Evolutionary conservation across 2,797 vertebrate species (phyloP).

Genomic region (Acanthurus tractus): DNA sequence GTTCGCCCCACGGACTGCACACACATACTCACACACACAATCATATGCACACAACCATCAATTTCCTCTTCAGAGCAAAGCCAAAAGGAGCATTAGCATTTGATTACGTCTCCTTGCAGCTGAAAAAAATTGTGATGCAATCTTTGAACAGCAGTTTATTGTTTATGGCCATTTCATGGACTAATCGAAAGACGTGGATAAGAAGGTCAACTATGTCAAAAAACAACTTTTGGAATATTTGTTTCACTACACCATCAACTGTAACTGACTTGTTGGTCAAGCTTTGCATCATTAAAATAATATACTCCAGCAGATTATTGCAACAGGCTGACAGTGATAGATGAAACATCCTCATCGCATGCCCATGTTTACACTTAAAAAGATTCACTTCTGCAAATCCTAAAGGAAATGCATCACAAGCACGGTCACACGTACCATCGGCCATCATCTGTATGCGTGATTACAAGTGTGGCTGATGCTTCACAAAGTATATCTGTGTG

Average conservation of each 20-base stretch:
- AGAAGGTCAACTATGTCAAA: neutral
- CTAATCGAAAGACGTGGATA: neutral
- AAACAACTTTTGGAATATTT: neutral
- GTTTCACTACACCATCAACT: neutral
- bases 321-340: neutral
- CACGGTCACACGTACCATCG: neutral
- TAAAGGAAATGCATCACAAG: conserved; percentile 14
- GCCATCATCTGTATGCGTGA: conserved; percentile 15
- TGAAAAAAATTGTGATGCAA: conserved; percentile 38
- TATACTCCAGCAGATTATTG: conserved; percentile 15
- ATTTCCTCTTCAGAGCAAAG: conserved; percentile 68
- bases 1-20: conserved; percentile 51
- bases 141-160: conserved; percentile 17
- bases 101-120: conserved; percentile 60
- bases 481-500: conserved; percentile 40
- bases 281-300: conserved; percentile 2
- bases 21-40: conserved; percentile 25
- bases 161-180: conserved; percentile 14
- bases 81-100: conserved; percentile 57
- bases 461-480: conserved; percentile 30
- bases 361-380: neutral
- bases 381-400: neutral
- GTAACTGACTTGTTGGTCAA: neutral
- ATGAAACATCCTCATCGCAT: neutral
- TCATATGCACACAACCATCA: conserved; percentile 52